Evolutionary conservation across 2,888 invertebrate species (phyloP).

Genomic region (Temnothorax ravouxi): DNA sequence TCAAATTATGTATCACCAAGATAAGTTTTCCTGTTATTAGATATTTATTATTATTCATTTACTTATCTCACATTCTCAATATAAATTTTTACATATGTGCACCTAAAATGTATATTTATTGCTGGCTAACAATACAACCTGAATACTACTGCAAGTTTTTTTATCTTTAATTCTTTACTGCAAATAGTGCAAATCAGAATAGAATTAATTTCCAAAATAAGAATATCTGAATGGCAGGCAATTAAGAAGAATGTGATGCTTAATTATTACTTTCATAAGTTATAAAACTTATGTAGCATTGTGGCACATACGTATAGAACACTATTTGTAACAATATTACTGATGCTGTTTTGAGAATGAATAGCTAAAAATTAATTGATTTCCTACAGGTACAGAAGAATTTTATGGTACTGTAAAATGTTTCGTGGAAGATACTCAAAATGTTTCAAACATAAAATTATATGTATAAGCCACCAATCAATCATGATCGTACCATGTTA

Average conservation of each 20-base stretch:
- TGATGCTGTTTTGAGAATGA: slow-evolving; percentile 23
- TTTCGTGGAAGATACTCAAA: not conserved
- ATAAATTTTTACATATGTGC: slow-evolving; percentile 58
- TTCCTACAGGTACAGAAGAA: not conserved
- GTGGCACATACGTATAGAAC: slow-evolving; percentile 30
- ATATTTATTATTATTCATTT: slow-evolving; percentile 54
- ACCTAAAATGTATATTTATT: slow-evolving; percentile 61
- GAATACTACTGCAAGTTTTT: slow-evolving; percentile 5
- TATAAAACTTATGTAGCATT: slow-evolving; percentile 27
- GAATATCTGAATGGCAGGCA: not conserved
- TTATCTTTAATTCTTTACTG: not conserved
- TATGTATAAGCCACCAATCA: slow-evolving; percentile 54
- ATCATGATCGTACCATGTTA: slow-evolving; percentile 58
- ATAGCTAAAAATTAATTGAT: not conserved
- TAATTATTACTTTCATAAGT: not conserved
- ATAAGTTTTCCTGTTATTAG: slow-evolving; percentile 51
- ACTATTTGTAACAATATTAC: slow-evolving; percentile 30
- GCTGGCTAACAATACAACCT: slow-evolving; percentile 52
- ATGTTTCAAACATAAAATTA: slow-evolving; percentile 19
- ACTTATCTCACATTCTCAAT: slow-evolving; percentile 60
- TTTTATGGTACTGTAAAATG: slow-evolving; percentile 23
- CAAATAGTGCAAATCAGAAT: not conserved
- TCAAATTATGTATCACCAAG: slow-evolving; percentile 67
- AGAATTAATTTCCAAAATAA: slow-evolving; percentile 3
- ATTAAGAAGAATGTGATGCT: slow-evolving; percentile 21